Conservation (phyloP, 2,797 vertebrate genomes). For the Hephaestus fuliginosus region DNA sequence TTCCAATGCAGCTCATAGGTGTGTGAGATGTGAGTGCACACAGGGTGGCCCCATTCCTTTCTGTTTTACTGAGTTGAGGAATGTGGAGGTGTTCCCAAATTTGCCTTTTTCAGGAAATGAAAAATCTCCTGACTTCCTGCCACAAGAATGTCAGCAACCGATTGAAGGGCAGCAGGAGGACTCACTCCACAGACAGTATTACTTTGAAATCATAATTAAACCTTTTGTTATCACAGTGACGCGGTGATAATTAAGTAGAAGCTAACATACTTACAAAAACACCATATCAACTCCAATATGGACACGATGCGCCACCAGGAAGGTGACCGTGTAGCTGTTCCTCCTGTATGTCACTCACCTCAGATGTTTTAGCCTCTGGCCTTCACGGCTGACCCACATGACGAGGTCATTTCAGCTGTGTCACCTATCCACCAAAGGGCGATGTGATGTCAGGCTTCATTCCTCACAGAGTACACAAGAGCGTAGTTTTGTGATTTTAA, state of each 20-base stretch:
- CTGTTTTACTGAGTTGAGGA: slow-evolving; percentile 43
- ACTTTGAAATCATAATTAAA: neutral
- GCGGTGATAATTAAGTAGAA: neutral
- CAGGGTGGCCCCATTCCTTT: slow-evolving; percentile 15
- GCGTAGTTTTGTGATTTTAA: slow-evolving; percentile 6
- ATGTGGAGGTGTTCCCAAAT: slow-evolving; percentile 44
- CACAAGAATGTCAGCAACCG: slow-evolving; percentile 39
- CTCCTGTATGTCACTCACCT: neutral
- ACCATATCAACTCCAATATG: neutral
- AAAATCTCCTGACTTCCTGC: slow-evolving; percentile 47
- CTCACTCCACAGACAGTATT: neutral
- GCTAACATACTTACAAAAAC: neutral
- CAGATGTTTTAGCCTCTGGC: slow-evolving; percentile 17
- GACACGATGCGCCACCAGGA: neutral
- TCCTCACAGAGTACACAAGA: neutral
- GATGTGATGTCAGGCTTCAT: slow-evolving; percentile 27
- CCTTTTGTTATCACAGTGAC: neutral
- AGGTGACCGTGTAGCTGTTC: neutral
- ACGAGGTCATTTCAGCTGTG: slow-evolving; percentile 31
- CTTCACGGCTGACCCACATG: slow-evolving; percentile 5
- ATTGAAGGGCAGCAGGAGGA: neutral
- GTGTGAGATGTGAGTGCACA: neutral
- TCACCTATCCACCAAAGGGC: slow-evolving; percentile 12
- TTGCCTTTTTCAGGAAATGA: slow-evolving; percentile 49
- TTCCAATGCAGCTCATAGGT: neutral